Percentiles rank a stretch among this genome's conserved stretches.
phyloP scores from a whole-genome alignment of 2,113 vertebrate species.

The Lutjanus erythropterus region DNA sequence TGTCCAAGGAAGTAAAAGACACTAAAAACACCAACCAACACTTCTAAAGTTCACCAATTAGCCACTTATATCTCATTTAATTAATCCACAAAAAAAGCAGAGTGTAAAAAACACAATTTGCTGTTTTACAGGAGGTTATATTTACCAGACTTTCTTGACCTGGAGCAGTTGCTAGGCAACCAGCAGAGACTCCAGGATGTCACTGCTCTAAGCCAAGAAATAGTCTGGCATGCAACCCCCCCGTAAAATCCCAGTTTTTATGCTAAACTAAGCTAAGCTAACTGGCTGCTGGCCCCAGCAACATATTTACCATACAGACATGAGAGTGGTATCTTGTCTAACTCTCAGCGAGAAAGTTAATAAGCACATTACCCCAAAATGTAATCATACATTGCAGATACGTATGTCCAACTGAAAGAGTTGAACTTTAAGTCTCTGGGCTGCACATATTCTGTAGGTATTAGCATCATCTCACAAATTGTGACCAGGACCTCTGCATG shows the following conservation, averaged over 20 bases:
- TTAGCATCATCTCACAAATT: neutral
- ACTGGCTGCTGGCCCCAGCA: neutral
- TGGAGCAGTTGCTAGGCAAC: neutral
- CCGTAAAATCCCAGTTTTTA: neutral
- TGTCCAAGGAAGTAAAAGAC: neutral
- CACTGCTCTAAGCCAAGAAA: neutral
- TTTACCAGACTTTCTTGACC: neutral
- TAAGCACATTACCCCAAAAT: too few species aligned
- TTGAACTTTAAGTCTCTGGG: neutral
- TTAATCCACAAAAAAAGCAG: neutral
- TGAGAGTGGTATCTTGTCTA: neutral
- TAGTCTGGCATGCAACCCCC: neutral
- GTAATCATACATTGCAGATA: too few species aligned
- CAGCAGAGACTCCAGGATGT: neutral
- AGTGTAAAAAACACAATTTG: neutral
- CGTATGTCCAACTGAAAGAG: too few species aligned
- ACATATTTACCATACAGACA: neutral
- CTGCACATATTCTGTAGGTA: neutral
- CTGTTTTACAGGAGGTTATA: neutral
- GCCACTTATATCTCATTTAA: neutral
- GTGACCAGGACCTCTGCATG: too few species aligned
- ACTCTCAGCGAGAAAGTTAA: neutral
- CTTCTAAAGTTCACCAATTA: neutral
- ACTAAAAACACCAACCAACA: neutral
- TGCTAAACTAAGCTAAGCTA: neutral